phyloP scores from a whole-genome alignment of 1,140 invertebrate genomes.

The Philaenus spumarius region DNA sequence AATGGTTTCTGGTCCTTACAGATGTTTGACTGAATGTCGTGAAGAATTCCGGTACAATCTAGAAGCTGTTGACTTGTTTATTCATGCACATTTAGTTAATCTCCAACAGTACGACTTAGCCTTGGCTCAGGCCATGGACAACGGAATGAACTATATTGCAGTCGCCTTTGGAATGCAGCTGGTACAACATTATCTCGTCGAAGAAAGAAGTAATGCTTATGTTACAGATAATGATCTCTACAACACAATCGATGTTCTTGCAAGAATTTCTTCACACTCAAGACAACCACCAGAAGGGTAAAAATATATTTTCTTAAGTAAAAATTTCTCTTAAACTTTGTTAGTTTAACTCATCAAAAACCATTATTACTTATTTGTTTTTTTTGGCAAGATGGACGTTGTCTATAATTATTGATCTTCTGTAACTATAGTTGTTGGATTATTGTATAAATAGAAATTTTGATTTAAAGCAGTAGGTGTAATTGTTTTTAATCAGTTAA shows the following conservation, averaged over 20 bases:
- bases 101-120: slow-evolving; percentile 75
- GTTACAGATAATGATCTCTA: slow-evolving; percentile 78
- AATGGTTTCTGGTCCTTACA: too few relatives aligned
- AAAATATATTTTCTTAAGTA: too few relatives aligned
- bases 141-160: slow-evolving; percentile 75
- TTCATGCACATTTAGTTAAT: slow-evolving; percentile 62
- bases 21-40: slow-evolving; percentile 66
- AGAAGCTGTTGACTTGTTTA: slow-evolving; percentile 83
- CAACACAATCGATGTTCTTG: slow-evolving; percentile 76
- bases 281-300: slow-evolving; percentile 74
- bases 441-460: too few relatives aligned
- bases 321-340: too few relatives aligned
- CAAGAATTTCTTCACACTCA: slow-evolving; percentile 61
- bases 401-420: too few relatives aligned
- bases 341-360: too few relatives aligned
- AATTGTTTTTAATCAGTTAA: too few relatives aligned
- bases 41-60: slow-evolving; percentile 87
- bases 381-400: too few relatives aligned
- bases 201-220: slow-evolving; percentile 69
- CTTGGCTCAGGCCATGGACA: slow-evolving; percentile 81
- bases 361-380: too few relatives aligned
- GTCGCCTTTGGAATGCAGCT: slow-evolving; percentile 81
- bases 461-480: too few relatives aligned
- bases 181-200: slow-evolving; percentile 78
- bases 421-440: too few relatives aligned